Conservation (phyloP, 2,797 vertebrate species). For the Coccyzus lansbergi region DNA sequence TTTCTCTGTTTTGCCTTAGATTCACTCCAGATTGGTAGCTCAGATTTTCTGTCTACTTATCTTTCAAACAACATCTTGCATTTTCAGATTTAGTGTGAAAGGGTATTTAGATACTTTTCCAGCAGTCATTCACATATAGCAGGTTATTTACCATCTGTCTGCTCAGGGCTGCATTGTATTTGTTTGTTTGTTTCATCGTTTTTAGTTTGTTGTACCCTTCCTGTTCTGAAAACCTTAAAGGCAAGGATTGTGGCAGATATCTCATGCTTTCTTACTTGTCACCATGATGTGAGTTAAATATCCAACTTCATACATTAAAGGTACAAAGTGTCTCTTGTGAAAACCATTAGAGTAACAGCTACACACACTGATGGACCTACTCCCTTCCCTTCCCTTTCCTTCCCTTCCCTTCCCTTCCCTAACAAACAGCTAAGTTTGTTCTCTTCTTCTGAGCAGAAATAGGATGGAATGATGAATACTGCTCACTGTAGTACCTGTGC, state of each 20-base stretch:
- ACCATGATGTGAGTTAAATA: neutral
- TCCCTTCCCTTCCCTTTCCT: no score
- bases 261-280: neutral
- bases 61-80: neutral
- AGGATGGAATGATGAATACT: neutral
- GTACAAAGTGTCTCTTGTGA: neutral
- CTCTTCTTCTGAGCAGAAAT: neutral
- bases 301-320: neutral
- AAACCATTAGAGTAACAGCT: neutral
- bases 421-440: neutral
- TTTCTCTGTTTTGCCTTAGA: neutral
- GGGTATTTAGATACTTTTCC: neutral
- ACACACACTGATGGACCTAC: accelerated
- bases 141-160: neutral
- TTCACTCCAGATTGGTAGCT: neutral
- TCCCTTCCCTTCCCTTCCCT: accelerated
- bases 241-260: neutral
- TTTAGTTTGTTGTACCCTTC: neutral
- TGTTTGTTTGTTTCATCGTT: neutral
- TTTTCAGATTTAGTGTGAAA: neutral
- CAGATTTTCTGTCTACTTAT: neutral
- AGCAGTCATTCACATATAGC: neutral
- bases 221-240: neutral
- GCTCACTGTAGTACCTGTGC: neutral
- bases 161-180: neutral